Conservation (phyloP, 2,113 vertebrate species). For the Labeo rohita region DNA sequence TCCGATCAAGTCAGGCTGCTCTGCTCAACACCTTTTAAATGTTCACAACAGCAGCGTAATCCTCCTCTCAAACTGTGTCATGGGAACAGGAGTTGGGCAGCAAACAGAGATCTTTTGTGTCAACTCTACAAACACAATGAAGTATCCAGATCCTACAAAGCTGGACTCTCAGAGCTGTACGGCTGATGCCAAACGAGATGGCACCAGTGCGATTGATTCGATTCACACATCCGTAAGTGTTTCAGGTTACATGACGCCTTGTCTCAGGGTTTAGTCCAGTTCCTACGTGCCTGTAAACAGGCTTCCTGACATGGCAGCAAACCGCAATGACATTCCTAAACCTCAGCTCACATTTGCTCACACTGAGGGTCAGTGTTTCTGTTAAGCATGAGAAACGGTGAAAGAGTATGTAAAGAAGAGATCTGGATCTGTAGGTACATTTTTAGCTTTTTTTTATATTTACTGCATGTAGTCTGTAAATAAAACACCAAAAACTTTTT, state of each 20-base stretch:
- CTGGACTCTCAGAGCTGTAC: not conserved
- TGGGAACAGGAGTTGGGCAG: constrained; percentile 24
- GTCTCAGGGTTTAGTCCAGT: not conserved
- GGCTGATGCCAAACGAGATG: constrained; percentile 5
- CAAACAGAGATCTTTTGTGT: constrained; percentile 41
- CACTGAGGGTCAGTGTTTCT: not conserved
- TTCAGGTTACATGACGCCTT: constrained; percentile 26
- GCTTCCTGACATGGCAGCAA: not conserved
- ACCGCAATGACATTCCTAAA: constrained; percentile 2
- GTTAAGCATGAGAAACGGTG: not conserved
- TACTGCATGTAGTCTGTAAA: not conserved
- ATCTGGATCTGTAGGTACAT: not conserved
- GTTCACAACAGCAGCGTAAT: not conserved
- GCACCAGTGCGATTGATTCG: not conserved
- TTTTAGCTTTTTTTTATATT: too few relatives aligned
- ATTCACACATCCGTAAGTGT: not conserved
- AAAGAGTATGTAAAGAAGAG: not conserved
- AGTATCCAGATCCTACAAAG: constrained; percentile 6
- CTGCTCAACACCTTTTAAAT: not conserved
- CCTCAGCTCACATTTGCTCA: not conserved
- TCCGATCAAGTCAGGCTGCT: not conserved
- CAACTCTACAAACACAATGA: constrained; percentile 22
- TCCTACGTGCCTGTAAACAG: not conserved
- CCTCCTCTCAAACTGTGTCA: constrained; percentile 32
- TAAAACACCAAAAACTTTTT: not conserved